A percentile compares a stretch with the other conserved stretches of the same genome.
phyloP scores from a whole-genome alignment of 1,140 invertebrate species.

The Lycorma delicatula region DNA sequence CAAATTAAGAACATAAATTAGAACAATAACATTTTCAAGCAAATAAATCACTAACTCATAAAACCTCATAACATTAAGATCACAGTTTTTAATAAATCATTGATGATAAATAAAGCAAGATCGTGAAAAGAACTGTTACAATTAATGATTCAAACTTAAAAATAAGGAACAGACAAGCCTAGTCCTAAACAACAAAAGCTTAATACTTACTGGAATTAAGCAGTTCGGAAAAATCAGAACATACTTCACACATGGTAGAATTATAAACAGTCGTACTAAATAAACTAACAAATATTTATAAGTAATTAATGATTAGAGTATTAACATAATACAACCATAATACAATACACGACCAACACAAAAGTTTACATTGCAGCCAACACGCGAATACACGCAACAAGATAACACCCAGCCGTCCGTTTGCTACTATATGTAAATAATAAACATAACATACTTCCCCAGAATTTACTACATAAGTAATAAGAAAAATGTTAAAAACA shows the following conservation, averaged over 20 bases:
- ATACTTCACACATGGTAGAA: constrained; percentile 8
- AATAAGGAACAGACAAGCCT: neutral
- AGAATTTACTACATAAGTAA: no score
- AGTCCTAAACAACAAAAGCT: neutral
- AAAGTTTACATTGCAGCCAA: constrained; percentile 1
- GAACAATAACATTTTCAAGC: neutral
- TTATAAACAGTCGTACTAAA: neutral
- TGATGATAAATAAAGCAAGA: neutral
- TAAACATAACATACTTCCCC: no score
- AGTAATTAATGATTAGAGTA: neutral
- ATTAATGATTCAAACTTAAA: no score
- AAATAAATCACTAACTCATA: neutral
- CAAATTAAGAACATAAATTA: no score
- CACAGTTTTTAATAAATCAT: neutral
- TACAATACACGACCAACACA: neutral
- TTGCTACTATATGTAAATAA: no score
- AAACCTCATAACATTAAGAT: neutral
- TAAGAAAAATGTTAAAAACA: no score
- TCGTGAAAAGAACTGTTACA: no score
- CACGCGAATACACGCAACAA: neutral
- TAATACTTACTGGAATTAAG: constrained; percentile 10
- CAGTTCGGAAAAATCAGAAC: constrained; percentile 8
- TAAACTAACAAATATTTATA: neutral
- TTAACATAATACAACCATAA: neutral
- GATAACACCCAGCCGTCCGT: neutral